Evolutionary conservation across 2,797 vertebrate species (phyloP).

Genomic region (Liasis olivaceus): DNA sequence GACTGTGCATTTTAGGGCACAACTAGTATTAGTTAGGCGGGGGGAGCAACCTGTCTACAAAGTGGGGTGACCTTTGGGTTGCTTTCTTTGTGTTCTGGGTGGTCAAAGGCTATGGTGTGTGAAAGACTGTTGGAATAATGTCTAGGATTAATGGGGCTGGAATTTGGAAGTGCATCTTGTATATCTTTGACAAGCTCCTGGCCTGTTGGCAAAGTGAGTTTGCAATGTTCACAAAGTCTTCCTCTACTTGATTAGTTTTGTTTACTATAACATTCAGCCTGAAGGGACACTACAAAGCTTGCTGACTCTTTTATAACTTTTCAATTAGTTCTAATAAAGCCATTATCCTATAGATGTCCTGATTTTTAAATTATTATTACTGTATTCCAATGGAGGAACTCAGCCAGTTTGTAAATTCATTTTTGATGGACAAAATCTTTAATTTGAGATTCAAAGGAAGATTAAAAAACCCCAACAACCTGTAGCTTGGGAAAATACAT

Average conservation of each 20-base stretch:
- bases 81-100: not conserved
- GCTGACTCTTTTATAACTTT: not conserved
- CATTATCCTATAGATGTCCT: not conserved
- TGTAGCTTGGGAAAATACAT: not conserved
- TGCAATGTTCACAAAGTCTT: not conserved
- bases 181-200: not conserved
- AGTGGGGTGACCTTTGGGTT: not conserved
- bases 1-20: not conserved
- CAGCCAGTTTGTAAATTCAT: not conserved
- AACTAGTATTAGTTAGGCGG: not conserved
- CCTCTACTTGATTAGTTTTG: not conserved
- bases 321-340: not conserved
- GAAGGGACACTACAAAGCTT: not conserved
- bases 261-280: not conserved
- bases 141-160: not conserved
- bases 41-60: not conserved
- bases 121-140: not conserved
- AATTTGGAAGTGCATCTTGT: not conserved
- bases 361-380: not conserved
- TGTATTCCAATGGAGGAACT: not conserved
- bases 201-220: not conserved
- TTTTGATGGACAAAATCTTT: not conserved
- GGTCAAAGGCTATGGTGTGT: not conserved
- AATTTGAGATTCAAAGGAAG: not conserved
- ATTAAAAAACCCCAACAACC: not conserved